These are phyloP conservation scores for Plagodis dolabraria DNA, from an alignment of 2,888 invertebrate genomes.

Conservation along the genomic window DNA sequence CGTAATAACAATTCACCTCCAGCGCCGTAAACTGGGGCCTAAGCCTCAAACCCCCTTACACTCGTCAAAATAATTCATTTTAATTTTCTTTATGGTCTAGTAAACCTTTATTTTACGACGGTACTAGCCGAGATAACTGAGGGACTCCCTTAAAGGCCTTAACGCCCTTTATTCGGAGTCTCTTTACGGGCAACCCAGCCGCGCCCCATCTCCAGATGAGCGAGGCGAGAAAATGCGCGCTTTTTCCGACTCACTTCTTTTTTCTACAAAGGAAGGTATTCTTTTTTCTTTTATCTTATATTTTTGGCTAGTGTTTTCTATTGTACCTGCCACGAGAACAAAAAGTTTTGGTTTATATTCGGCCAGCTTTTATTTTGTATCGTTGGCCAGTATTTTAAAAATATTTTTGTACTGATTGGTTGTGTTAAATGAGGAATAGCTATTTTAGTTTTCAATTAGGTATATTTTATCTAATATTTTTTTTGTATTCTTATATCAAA, in stretches of 20 bases:
- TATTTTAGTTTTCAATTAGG: too few species aligned
- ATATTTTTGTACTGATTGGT: too few species aligned
- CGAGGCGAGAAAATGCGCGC: slow-evolving; percentile 28
- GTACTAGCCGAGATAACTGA: slow-evolving; percentile 77
- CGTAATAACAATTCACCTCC: slow-evolving; percentile 72
- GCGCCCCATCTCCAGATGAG: slow-evolving; percentile 48
- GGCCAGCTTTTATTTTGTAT: too few species aligned
- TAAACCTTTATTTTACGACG: slow-evolving; percentile 84
- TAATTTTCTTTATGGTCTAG: slow-evolving; percentile 84
- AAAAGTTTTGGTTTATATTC: not conserved
- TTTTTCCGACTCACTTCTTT: slow-evolving; percentile 31
- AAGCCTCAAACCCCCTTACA: slow-evolving; percentile 55
- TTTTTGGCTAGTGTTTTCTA: slow-evolving; percentile 7
- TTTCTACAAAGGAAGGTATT: slow-evolving; percentile 5
- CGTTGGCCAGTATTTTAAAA: too few species aligned
- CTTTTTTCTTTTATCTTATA: slow-evolving; percentile 2
- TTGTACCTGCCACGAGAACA: not conserved
- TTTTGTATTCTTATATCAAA: too few species aligned
- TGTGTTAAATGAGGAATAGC: too few species aligned
- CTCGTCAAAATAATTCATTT: slow-evolving; percentile 86
- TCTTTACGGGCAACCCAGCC: slow-evolving; percentile 41
- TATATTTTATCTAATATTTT: too few species aligned
- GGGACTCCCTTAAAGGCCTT: slow-evolving; percentile 79
- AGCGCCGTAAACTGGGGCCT: slow-evolving; percentile 52
- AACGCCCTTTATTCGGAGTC: slow-evolving; percentile 40